Evolutionary conservation across 2,888 invertebrate species (phyloP).

Genomic region (Agonum fuliginosum): DNA sequence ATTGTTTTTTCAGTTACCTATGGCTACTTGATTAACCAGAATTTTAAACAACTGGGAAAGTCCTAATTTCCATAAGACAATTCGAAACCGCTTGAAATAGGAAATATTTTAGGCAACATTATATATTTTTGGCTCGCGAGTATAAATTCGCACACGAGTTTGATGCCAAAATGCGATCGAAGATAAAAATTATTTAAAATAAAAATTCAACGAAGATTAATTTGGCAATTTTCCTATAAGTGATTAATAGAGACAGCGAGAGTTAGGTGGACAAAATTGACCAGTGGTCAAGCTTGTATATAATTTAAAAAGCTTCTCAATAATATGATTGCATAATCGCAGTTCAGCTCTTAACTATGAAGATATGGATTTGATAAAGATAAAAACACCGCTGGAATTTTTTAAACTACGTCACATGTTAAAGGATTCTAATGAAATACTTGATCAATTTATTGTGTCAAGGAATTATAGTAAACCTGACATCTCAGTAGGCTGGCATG

Average conservation of each 20-base stretch:
- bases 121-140: constrained; percentile 47
- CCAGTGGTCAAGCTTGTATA: constrained; percentile 9
- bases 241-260: constrained; percentile 8
- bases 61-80: neutral
- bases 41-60: neutral
- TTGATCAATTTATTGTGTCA: constrained; percentile 44
- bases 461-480: constrained; percentile 49
- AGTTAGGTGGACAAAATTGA: constrained; percentile 18
- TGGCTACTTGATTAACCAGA: neutral
- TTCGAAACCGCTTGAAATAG: neutral
- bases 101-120: constrained; percentile 1
- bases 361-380: constrained; percentile 52
- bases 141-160: constrained; percentile 16
- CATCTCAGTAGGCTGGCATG: constrained; percentile 53
- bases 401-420: constrained; percentile 16
- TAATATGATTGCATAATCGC: constrained; percentile 51
- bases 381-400: constrained; percentile 27
- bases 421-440: constrained; percentile 36
- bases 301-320: constrained; percentile 43
- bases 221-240: constrained; percentile 45
- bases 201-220: constrained; percentile 45
- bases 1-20: neutral
- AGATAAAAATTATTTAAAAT: constrained; percentile 49
- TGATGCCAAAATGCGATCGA: constrained; percentile 41
- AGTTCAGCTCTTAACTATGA: constrained; percentile 23